Evolutionary conservation across 2,888 invertebrate species (phyloP).

Genomic region (Malthinus flaveolus): DNA sequence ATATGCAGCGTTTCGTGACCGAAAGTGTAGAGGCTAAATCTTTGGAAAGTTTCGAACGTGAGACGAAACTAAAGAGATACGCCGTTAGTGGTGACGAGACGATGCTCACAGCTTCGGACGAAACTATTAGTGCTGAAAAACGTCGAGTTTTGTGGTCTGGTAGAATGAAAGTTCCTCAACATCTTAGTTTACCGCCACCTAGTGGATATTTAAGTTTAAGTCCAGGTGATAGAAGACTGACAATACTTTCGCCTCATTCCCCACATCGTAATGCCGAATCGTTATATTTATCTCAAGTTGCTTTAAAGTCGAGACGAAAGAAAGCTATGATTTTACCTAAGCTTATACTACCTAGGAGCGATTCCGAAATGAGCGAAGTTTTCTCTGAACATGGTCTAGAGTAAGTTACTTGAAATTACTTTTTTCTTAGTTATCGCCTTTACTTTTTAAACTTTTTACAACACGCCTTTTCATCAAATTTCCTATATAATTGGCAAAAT

Average conservation of each 20-base stretch:
- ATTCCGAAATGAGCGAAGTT: conserved; percentile 71
- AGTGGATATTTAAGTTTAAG: conserved; percentile 59
- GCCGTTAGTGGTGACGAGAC: conserved; percentile 65
- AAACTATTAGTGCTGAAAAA: conserved; percentile 63
- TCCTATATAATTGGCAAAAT: background rate
- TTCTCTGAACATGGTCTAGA: conserved; percentile 66
- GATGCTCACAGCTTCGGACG: conserved; percentile 51
- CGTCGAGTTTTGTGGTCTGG: conserved; percentile 70
- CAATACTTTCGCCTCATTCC: conserved; percentile 79
- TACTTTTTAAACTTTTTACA: too few species aligned
- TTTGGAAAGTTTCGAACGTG: conserved; percentile 62
- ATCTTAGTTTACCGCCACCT: conserved; percentile 71
- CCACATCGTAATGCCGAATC: conserved; percentile 72
- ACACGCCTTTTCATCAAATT: too few species aligned
- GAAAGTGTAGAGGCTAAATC: conserved; percentile 61
- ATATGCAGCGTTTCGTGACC: conserved; percentile 60
- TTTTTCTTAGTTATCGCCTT: background rate
- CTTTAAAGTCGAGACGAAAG: conserved; percentile 62
- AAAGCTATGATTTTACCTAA: conserved; percentile 75
- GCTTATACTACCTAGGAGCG: conserved; percentile 74
- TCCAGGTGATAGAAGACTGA: conserved; percentile 65
- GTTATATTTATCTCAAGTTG: conserved; percentile 62
- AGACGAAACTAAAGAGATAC: conserved; percentile 60
- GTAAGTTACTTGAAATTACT: conserved; percentile 55
- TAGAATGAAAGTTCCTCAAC: conserved; percentile 66